Evolutionary conservation across 2,888 invertebrate species (phyloP), one percentile per base, ranked within the genome.

Genomic region (Pristionchus exspectatus): DNA sequence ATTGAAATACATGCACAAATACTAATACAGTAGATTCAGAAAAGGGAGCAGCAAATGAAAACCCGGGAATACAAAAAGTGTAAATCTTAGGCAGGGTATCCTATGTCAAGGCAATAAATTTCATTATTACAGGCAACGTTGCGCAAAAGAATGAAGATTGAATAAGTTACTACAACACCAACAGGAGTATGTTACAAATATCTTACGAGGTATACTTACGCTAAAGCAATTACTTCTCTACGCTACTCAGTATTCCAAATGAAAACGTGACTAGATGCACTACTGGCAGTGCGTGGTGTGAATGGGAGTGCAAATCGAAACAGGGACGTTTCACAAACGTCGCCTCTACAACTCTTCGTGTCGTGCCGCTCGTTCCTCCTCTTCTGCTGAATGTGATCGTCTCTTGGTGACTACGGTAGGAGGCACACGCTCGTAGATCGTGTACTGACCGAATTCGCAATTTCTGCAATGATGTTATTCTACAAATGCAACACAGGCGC

Each of bases 371-470:
- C 38, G 24, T 24, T 77, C 77, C 44, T 77, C 77, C 50, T 77
- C 77, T 33, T 77, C 77, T 21, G 77, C 77, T 14, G 69, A 50
- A 5, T 54, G 27, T 16, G 72, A 54, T 69, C 87, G 44, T 54
- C 72, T 63, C 72, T 72, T 69, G 30, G 50, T 50, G 30, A 72
- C 69, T 72, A 87, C 89, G 5, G 86, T 90, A 77, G 86, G 90
- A 38, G 87, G 74, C 7, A 87, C 74, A 30, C 90, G 83, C 38
- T 88, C 83, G 85, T 93, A 93, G 14, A 93, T n/a, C 10, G 90
- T 91, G 87, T 91, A 93, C 30, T 88, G 90, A 12, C 91, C 90
- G 89, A 90, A 91, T 5, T n/a, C 38, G 59, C 90, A 91, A 38
- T 90, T 59, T 56, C 88, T 88, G 30, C 27, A 83, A 69, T 89